phyloP scores from a whole-genome alignment of 1,140 invertebrate genomes.

The Bombus balteatus region DNA sequence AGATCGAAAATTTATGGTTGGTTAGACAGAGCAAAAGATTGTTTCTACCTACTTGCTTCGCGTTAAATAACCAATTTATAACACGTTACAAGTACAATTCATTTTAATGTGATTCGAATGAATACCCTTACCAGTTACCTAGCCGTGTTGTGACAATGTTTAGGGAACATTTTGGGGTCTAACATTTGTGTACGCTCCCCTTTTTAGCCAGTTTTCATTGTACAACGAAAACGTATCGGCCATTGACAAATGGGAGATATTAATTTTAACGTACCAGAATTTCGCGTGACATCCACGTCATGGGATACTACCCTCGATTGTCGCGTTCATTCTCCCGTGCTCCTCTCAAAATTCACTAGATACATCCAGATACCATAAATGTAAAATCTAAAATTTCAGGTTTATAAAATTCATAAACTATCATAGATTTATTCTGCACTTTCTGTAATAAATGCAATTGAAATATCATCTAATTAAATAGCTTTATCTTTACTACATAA shows the following conservation, averaged over 20 bases:
- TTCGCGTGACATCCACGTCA: conserved; percentile 38
- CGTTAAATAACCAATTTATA: conserved; percentile 69
- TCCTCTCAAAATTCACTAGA: conserved; percentile 48
- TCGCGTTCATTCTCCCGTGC: conserved; percentile 29
- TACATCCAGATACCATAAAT: conserved; percentile 58
- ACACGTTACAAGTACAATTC: conserved; percentile 67
- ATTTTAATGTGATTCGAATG: conserved; percentile 57
- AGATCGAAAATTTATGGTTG: background rate
- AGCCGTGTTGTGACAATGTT: conserved; percentile 74
- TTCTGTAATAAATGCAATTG: background rate
- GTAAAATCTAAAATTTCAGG: background rate
- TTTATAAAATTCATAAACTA: background rate
- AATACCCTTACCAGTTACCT: conserved; percentile 33
- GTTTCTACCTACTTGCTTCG: conserved; percentile 50
- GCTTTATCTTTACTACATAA: too few species aligned
- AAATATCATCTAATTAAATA: background rate
- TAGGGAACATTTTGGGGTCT: conserved; percentile 71
- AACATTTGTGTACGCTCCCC: conserved; percentile 59
- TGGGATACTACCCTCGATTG: conserved; percentile 28
- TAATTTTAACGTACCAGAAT: conserved; percentile 66
- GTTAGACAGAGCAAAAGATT: conserved; percentile 18
- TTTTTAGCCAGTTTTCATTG: conserved; percentile 47
- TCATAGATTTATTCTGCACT: background rate
- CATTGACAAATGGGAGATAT: conserved; percentile 72
- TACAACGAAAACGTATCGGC: conserved; percentile 49